Evolutionary conservation across 1,140 invertebrate genomes (phyloP).

Genomic region (Cydia fagiglandana): DNA sequence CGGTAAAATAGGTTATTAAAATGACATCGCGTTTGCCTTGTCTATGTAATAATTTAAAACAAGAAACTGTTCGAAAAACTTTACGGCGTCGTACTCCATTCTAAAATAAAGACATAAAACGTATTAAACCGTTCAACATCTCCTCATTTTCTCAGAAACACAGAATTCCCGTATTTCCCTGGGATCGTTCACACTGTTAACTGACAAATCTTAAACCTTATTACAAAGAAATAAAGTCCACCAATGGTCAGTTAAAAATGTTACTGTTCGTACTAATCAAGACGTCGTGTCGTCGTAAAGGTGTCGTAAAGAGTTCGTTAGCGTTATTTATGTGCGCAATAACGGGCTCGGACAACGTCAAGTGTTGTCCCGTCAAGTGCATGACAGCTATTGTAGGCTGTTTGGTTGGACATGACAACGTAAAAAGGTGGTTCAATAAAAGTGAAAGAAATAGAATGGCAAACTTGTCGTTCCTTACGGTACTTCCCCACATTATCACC

Average conservation of each 20-base stretch:
- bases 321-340: constrained; percentile 5
- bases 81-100: constrained; percentile 30
- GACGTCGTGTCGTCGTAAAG: not conserved
- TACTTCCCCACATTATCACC: no score
- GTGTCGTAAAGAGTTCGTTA: not conserved
- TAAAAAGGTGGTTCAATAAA: not conserved
- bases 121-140: constrained; percentile 9
- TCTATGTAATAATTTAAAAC: no score
- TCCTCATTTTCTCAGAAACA: not conserved
- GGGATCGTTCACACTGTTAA: not conserved
- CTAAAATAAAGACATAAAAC: not conserved
- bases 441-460: not conserved
- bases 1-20: no score
- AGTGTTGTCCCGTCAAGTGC: not conserved
- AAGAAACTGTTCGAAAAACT: no score
- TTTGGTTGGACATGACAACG: not conserved
- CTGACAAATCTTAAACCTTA: not conserved
- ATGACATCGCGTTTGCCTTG: no score
- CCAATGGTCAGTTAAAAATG: not conserved
- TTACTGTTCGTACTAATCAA: not conserved
- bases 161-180: not conserved
- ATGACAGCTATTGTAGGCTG: not conserved
- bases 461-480: not conserved
- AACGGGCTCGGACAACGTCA: not conserved
- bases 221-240: not conserved